Evolutionary conservation across 2,797 vertebrate species (phyloP).

Genomic region (Chaetophractus vellerosus): DNA sequence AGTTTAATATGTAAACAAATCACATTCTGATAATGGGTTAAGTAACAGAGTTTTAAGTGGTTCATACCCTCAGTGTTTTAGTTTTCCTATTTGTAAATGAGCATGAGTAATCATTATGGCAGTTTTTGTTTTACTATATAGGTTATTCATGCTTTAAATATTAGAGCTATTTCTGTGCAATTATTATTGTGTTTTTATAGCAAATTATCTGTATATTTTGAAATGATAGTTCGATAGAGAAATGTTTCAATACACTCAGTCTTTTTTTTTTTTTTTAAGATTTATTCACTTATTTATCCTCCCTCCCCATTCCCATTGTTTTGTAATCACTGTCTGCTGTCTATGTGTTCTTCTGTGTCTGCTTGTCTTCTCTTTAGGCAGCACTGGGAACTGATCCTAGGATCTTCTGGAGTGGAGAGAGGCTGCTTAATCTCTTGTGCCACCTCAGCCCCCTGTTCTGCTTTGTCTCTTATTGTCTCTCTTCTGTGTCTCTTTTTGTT

Average conservation of each 20-base stretch:
- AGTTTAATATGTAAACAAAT: slow-evolving; percentile 10
- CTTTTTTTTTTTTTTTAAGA: no score
- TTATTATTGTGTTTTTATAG: background rate
- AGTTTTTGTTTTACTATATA: background rate
- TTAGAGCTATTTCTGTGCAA: background rate
- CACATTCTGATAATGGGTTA: background rate
- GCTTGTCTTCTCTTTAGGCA: no score
- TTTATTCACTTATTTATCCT: no score
- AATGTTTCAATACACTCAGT: background rate
- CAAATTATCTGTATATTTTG: slow-evolving; percentile 45
- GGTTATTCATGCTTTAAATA: slow-evolving; percentile 12
- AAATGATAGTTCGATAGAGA: slow-evolving; percentile 18
- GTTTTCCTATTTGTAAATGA: slow-evolving; percentile 31
- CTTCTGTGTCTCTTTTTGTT: no score
- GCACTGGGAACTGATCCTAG: no score
- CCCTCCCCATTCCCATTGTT: no score
- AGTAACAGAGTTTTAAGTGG: background rate
- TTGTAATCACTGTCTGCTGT: no score
- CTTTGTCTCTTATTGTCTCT: no score
- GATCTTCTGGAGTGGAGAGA: no score
- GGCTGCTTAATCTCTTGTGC: no score
- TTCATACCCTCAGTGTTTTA: background rate
- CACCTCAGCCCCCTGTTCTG: no score
- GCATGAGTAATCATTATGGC: slow-evolving; percentile 16
- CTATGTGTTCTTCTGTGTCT: no score